Conservation (phyloP, 2,797 vertebrate genomes). For the Alosa sapidissima region DNA sequence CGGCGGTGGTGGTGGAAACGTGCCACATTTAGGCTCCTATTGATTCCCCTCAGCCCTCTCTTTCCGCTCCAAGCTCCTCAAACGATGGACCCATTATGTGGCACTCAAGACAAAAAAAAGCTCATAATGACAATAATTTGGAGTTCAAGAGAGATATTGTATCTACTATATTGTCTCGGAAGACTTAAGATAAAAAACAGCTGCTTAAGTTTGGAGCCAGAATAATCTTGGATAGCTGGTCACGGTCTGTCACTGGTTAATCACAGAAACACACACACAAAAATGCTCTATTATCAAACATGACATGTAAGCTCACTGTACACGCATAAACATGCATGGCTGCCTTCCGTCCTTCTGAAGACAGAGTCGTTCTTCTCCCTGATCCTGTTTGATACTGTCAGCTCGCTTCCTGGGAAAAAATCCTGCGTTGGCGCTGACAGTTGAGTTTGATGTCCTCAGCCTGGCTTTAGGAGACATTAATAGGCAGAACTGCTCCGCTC, state of each 20-base stretch:
- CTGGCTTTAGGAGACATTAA: conserved; percentile 22
- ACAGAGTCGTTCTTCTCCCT: background rate
- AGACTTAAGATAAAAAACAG: background rate
- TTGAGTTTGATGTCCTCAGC: conserved; percentile 22
- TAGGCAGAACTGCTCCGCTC: conserved; percentile 20
- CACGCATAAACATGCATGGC: conserved; percentile 14
- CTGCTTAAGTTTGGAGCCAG: background rate
- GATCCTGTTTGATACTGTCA: background rate
- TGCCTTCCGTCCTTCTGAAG: background rate
- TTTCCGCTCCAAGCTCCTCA: background rate
- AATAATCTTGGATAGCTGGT: background rate
- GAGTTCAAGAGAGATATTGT: background rate
- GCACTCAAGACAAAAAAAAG: background rate
- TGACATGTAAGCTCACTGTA: conserved; percentile 12
- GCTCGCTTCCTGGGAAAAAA: background rate
- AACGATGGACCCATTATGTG: background rate
- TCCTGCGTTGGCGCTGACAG: conserved; percentile 1
- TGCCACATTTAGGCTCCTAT: conserved; percentile 16
- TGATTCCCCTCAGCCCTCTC: background rate
- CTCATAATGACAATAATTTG: background rate
- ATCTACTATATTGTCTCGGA: background rate
- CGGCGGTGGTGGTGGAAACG: background rate
- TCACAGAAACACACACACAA: conserved; percentile 29
- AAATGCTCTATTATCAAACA: background rate
- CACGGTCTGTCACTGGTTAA: background rate